Conservation (phyloP, 2,888 invertebrate species). For the Exephanes ischioxanthus region DNA sequence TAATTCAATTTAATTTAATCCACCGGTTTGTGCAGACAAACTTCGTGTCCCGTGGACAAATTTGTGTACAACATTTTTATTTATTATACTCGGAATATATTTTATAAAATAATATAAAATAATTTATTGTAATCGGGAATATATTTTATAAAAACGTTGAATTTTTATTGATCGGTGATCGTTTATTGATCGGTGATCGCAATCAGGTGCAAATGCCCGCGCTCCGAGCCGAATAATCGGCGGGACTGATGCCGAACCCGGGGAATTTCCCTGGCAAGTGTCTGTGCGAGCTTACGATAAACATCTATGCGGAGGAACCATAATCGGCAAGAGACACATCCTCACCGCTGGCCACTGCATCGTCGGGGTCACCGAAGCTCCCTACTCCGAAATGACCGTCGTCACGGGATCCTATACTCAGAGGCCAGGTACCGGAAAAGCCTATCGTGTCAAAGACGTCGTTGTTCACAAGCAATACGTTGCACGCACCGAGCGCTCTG, state of each 20-base stretch:
- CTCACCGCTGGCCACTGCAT: conserved; percentile 78
- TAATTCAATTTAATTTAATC: too few relatives aligned
- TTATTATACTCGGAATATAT: too few relatives aligned
- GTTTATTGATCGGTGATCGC: too few relatives aligned
- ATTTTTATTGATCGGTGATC: too few relatives aligned
- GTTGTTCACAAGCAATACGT: conserved; percentile 38
- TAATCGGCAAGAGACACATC: conserved; percentile 71
- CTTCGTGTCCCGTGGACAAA: too few relatives aligned
- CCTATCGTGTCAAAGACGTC: conserved; percentile 49
- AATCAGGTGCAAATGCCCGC: conserved; percentile 45
- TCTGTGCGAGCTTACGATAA: conserved; percentile 69
- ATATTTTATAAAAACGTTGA: not conserved
- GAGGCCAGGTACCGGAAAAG: conserved; percentile 32
- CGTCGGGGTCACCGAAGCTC: conserved; percentile 15
- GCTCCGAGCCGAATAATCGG: conserved; percentile 71
- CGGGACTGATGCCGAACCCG: conserved; percentile 66
- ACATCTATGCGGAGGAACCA: conserved; percentile 73
- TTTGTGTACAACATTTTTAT: too few relatives aligned
- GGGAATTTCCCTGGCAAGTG: conserved; percentile 75
- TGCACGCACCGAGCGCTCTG: not conserved
- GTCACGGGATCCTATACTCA: conserved; percentile 59
- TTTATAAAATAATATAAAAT: not conserved
- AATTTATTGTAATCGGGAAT: too few relatives aligned
- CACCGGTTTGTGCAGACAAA: too few relatives aligned
- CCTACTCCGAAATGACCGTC: conserved; percentile 58